phyloP scores from a whole-genome alignment of 1,140 invertebrate species.

The Neodiprion pinetum region DNA sequence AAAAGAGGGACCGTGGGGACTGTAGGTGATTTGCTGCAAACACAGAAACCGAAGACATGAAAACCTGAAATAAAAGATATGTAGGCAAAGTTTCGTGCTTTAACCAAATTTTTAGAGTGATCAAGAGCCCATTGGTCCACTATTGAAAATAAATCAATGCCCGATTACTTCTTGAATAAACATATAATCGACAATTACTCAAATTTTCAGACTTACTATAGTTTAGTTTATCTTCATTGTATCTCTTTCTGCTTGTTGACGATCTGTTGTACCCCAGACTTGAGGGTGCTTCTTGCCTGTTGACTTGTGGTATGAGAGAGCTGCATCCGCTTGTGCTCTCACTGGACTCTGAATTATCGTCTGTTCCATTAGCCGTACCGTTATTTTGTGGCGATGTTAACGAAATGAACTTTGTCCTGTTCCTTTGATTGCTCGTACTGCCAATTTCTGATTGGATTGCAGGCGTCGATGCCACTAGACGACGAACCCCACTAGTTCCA shows the following conservation, averaged over 20 bases:
- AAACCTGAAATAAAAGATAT: neutral
- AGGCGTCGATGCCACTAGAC: conserved; percentile 54
- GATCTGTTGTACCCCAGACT: conserved; percentile 42
- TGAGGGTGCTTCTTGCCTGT: conserved; percentile 49
- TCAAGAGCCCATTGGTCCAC: neutral
- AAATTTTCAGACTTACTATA: conserved; percentile 42
- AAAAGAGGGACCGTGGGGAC: conserved; percentile 51
- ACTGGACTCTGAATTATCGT: conserved; percentile 63
- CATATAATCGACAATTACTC: too few species aligned
- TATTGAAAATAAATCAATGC: neutral
- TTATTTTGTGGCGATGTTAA: conserved; percentile 44
- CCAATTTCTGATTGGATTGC: conserved; percentile 39
- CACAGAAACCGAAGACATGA: conserved; percentile 10
- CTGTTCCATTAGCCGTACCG: conserved; percentile 49
- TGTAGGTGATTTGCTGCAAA: conserved; percentile 51
- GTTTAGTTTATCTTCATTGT: conserved; percentile 48
- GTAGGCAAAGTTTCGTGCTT: neutral
- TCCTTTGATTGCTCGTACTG: conserved; percentile 36
- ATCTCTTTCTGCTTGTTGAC: conserved; percentile 48
- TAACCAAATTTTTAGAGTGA: neutral
- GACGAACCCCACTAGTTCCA: conserved; percentile 45
- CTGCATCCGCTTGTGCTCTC: conserved; percentile 65
- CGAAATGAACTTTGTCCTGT: conserved; percentile 44
- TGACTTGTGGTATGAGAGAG: conserved; percentile 60
- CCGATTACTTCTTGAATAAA: too few species aligned